Conservation (phyloP, 2,113 vertebrate genomes). For the Siniperca chuatsi region DNA sequence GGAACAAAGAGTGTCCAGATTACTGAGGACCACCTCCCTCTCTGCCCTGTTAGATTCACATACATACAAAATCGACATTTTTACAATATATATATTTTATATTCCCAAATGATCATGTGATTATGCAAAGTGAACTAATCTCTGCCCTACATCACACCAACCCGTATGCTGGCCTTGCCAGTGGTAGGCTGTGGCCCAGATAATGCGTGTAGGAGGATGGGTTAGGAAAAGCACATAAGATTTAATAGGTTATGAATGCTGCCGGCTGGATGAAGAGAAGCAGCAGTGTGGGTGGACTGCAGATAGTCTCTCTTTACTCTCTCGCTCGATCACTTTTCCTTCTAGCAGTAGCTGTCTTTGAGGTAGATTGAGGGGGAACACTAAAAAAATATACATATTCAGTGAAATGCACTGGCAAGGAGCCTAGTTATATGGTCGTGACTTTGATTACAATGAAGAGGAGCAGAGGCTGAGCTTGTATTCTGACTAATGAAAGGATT, state of each 20-base stretch:
- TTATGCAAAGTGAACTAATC: slow-evolving; percentile 52
- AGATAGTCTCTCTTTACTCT: slow-evolving; percentile 65
- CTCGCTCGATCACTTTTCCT: slow-evolving; percentile 57
- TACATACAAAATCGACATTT: not conserved
- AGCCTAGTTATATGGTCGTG: slow-evolving; percentile 69
- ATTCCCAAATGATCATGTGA: slow-evolving; percentile 10
- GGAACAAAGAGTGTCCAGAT: slow-evolving; percentile 91
- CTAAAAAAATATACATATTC: slow-evolving; percentile 20
- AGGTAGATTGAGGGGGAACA: slow-evolving; percentile 60
- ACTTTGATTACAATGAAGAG: slow-evolving; percentile 68
- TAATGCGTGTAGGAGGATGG: slow-evolving; percentile 73
- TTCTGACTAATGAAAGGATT: slow-evolving; percentile 65
- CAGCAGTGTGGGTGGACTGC: slow-evolving; percentile 79
- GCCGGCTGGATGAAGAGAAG: slow-evolving; percentile 68
- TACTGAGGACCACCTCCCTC: slow-evolving; percentile 93
- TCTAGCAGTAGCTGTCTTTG: slow-evolving; percentile 68
- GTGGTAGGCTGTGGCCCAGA: slow-evolving; percentile 56
- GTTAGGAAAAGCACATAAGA: slow-evolving; percentile 67
- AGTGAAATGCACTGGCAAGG: slow-evolving; percentile 64
- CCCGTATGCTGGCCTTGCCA: slow-evolving; percentile 42
- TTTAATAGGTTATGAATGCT: slow-evolving; percentile 79
- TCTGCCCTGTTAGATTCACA: slow-evolving; percentile 85
- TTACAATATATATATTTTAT: not conserved
- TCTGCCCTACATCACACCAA: slow-evolving; percentile 38
- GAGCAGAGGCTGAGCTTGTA: slow-evolving; percentile 45